These are phyloP conservation scores for Hypsibius dujardini DNA, from an alignment of 1,140 invertebrate species.

Conservation along the genomic window DNA sequence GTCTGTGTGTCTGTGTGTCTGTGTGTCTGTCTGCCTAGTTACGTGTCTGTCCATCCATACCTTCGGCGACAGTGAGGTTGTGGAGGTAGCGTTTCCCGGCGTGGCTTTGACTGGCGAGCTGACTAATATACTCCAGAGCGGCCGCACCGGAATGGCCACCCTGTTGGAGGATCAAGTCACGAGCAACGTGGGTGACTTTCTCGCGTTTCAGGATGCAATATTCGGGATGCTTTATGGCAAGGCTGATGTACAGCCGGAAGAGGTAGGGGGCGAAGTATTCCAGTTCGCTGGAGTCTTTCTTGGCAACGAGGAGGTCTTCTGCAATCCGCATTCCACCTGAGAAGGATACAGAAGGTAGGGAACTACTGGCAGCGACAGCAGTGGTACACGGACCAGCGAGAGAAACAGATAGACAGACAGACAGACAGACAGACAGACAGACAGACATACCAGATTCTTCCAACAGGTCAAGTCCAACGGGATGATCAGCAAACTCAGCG, in stretches of 20 bases:
- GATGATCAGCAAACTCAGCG: neutral
- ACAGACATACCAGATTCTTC: conserved; percentile 13
- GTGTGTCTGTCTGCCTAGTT: too few species aligned
- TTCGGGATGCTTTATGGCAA: conserved; percentile 4
- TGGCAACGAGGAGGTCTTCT: neutral
- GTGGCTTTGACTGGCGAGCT: neutral
- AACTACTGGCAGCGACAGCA: neutral
- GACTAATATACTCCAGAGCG: neutral
- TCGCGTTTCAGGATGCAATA: conserved; percentile 16
- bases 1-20: too few species aligned
- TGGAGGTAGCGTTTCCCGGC: conserved; percentile 1
- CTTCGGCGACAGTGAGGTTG: neutral
- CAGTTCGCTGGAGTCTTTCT: neutral
- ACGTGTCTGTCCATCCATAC: too few species aligned
- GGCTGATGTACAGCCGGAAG: neutral
- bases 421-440: too few species aligned
- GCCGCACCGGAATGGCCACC: neutral
- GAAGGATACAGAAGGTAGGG: neutral
- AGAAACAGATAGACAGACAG: neutral
- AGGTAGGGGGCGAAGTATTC: conserved; percentile 11
- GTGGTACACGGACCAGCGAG: neutral
- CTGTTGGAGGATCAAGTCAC: neutral
- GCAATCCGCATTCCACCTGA: neutral
- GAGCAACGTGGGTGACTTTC: neutral
- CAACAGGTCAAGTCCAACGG: neutral